phyloP scores from a whole-genome alignment of 1,140 invertebrate genomes.

The Drosophila melanogaster region Release_6_plus_ISO1_MT NT_033777.3:11044001-11044500 shows the following conservation, averaged over 20 bases:
- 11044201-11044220: conserved; percentile 92
- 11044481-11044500: conserved; percentile 16
- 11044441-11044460: no score
- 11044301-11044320: no score
- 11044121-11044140: conserved; percentile 89
- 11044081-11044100: conserved; percentile 88
- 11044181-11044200: conserved; percentile 87
- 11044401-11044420: conserved; percentile 64
- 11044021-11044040: conserved; percentile 90
- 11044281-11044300: no score
- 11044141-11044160: conserved; percentile 87
- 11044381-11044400: background rate
- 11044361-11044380: no score
- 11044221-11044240: conserved; percentile 87
- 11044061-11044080: conserved; percentile 88
- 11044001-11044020: conserved; percentile 92
- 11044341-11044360: no score
- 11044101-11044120: conserved; percentile 89
- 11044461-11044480: conserved; percentile 56
- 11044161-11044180: conserved; percentile 87
- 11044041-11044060: conserved; percentile 89
- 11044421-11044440: conserved; percentile 42
- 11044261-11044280: no score
- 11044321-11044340: no score
- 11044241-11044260: no score